Evolutionary conservation across 2,888 invertebrate species (phyloP).

Genomic region (Ormia ochracea): DNA sequence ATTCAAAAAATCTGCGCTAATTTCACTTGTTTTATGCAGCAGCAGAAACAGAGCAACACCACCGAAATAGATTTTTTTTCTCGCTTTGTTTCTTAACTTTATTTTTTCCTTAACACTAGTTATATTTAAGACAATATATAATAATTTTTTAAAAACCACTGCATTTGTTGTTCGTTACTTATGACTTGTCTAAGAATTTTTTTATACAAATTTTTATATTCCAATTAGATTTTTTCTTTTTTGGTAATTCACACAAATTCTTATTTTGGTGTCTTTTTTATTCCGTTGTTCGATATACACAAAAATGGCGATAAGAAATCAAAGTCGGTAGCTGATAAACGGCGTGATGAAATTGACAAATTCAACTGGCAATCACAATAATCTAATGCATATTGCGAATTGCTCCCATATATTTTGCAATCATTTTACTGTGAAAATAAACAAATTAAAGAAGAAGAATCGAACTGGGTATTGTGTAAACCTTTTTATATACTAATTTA

Average conservation of each 20-base stretch:
- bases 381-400: neutral
- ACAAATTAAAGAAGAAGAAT: slow-evolving; percentile 23
- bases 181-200: too few species aligned
- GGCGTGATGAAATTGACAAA: neutral
- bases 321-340: neutral
- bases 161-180: neutral
- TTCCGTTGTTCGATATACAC: slow-evolving; percentile 59
- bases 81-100: slow-evolving; percentile 28
- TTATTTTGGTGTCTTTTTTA: slow-evolving; percentile 47
- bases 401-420: neutral
- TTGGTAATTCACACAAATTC: slow-evolving; percentile 37
- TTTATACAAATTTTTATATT: slow-evolving; percentile 24
- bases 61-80: slow-evolving; percentile 40
- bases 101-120: slow-evolving; percentile 6
- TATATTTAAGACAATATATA: neutral
- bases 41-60: slow-evolving; percentile 50
- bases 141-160: slow-evolving; percentile 22
- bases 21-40: slow-evolving; percentile 54
- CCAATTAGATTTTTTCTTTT: slow-evolving; percentile 36
- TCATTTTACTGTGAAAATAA: neutral
- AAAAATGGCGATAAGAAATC: slow-evolving; percentile 42
- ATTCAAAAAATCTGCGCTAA: slow-evolving; percentile 50
- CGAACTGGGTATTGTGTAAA: neutral
- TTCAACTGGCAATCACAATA: slow-evolving; percentile 33
- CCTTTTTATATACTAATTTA: slow-evolving; percentile 8